Conservation (phyloP, 2,888 invertebrate genomes). For the Fabriciana adippe region DNA sequence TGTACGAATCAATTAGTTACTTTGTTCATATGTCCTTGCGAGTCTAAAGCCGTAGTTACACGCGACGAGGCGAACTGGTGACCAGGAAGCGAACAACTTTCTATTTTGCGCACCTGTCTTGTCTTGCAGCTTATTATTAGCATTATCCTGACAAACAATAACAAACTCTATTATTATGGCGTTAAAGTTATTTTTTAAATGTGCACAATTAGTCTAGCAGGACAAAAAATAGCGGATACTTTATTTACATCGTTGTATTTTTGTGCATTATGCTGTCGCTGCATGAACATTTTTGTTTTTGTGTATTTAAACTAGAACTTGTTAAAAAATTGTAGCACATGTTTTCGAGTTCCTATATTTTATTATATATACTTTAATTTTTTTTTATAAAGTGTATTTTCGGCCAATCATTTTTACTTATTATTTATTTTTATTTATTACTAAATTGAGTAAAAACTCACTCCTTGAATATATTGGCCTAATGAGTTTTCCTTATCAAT, state of each 20-base stretch:
- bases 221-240: conserved; percentile 34
- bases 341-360: too few relatives aligned
- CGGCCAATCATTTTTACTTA: too few relatives aligned
- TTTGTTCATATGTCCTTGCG: conserved; percentile 45
- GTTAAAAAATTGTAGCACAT: too few relatives aligned
- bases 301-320: too few relatives aligned
- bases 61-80: conserved; percentile 69
- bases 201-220: conserved; percentile 28
- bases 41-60: conserved; percentile 47
- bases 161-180: conserved; percentile 38
- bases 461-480: too few relatives aligned
- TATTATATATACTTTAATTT: too few relatives aligned
- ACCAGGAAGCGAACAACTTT: conserved; percentile 82
- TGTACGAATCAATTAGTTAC: conserved; percentile 19
- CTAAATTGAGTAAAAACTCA: too few relatives aligned
- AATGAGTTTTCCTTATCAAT: too few relatives aligned
- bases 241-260: conserved; percentile 23
- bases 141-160: conserved; percentile 45
- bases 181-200: conserved; percentile 38
- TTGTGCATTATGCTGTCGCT: conserved; percentile 24
- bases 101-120: conserved; percentile 80
- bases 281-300: conserved; percentile 8
- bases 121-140: conserved; percentile 63
- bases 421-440: too few relatives aligned
- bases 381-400: too few relatives aligned